phyloP scores from a whole-genome alignment of 1,140 invertebrate genomes.

The Probaryconus sp. region DNA sequence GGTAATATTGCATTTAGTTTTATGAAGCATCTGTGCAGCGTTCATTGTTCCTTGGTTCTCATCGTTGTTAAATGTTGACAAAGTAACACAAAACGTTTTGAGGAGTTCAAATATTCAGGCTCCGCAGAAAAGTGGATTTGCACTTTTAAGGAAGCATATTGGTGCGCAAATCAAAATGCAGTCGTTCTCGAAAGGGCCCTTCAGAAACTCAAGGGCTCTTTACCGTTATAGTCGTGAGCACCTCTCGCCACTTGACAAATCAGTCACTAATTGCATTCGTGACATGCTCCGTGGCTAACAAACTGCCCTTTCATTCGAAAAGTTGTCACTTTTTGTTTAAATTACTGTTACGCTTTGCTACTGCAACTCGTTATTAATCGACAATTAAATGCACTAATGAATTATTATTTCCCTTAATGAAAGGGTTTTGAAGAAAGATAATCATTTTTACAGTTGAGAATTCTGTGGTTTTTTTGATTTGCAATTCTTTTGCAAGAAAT shows the following conservation, averaged over 20 bases:
- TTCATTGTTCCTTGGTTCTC: no score
- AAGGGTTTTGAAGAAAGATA: no score
- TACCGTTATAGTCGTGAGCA: slow-evolving; percentile 72
- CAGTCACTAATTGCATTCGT: slow-evolving; percentile 78
- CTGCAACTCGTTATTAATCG: slow-evolving; percentile 8
- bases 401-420: no score
- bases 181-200: slow-evolving; percentile 72
- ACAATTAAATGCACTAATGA: slow-evolving; percentile 1
- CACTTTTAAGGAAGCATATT: slow-evolving; percentile 73
- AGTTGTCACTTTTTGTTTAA: slow-evolving; percentile 42
- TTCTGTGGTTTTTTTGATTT: no score
- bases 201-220: slow-evolving; percentile 70
- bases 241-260: slow-evolving; percentile 74
- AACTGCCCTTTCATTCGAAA: slow-evolving; percentile 68
- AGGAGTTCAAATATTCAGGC: slow-evolving; percentile 38
- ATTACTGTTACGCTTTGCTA: slow-evolving; percentile 26
- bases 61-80: slow-evolving; percentile 21
- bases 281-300: slow-evolving; percentile 75
- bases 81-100: slow-evolving; percentile 35
- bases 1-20: no score
- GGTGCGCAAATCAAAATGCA: slow-evolving; percentile 77
- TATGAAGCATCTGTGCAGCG: no score
- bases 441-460: no score
- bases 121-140: slow-evolving; percentile 64
- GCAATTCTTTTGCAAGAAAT: no score